Evolutionary conservation across 2,113 vertebrate genomes (phyloP), one percentile per base, ranked within the genome.

Genomic region (Cyprinodon brontotheroides): DNA sequence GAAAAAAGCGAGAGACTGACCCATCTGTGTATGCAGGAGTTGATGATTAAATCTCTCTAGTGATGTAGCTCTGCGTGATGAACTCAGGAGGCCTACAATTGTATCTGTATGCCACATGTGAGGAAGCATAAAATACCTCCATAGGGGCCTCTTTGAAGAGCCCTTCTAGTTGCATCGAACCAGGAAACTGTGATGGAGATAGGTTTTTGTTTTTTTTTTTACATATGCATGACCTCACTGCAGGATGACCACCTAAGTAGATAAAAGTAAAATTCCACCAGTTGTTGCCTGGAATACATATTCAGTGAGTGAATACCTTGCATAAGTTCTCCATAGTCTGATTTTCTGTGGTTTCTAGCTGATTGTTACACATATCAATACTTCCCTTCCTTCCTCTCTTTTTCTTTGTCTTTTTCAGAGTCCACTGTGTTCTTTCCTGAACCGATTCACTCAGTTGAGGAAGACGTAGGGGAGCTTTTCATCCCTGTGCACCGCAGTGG

Each of bases 371-470:
- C 84, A 82, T 74, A 50, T 84, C 64, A 74, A 78, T 79, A 76
- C 40, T 59, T 85, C 65, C 70, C 50, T 20, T 43, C 20, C 39
- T 5, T 4, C 62, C 74, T 11, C 0, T 29, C 38, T 9, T 14
- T 29, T 14, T 29, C 29, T 70, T 12, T 70, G 40, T 78, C 67
- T 80, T 68, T 67, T 61, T 64, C 92, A 99, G 97, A 99, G 89
- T 97, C 97, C 3, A 97, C 95, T 0, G 97, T 98, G 38, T 99
- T 96, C 91, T 95, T 99, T 83, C 96, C 96, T n/a, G 95, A 96
- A 65, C 92, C 95, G 3, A 89, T 88, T 11, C 95, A 94, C 75
- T 91, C 90, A 11, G 79, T 96, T 45, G 95, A 98, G 91, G 97
- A 99, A 91, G 95, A 97, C 50, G 59, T 95, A 38, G 97, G 97